A percentile compares a stretch with the other conserved stretches of the same genome.
Evolutionary conservation across 1,140 invertebrate genomes (phyloP).

Genomic region (Prorops nasuta): DNA sequence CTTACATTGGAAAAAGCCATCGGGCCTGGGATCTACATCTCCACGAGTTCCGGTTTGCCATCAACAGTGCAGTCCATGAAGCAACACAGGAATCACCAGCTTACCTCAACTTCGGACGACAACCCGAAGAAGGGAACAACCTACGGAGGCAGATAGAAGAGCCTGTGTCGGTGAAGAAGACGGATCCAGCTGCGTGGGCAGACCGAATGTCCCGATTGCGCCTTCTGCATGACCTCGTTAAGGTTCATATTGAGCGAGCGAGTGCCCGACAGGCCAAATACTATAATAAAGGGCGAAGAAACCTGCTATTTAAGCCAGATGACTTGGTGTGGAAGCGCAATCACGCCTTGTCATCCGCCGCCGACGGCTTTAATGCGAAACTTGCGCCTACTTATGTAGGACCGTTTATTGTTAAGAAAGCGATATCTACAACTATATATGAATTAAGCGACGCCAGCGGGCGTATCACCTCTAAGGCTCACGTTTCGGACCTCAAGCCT

Average conservation of each 20-base stretch:
- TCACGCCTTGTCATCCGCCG: slow-evolving; percentile 18
- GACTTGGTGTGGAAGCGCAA: slow-evolving; percentile 16
- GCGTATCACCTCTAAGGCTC: no score
- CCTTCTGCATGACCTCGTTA: not conserved
- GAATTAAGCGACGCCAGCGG: no score
- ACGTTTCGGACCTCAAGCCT: no score
- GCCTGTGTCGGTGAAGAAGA: not conserved
- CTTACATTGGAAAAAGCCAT: slow-evolving; percentile 39
- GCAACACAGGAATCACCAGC: slow-evolving; percentile 35
- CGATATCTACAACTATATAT: not conserved
- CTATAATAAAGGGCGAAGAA: slow-evolving; percentile 20
- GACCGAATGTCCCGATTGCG: not conserved
- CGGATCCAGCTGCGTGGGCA: not conserved
- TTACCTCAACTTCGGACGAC: slow-evolving; percentile 37
- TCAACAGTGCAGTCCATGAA: slow-evolving; percentile 30
- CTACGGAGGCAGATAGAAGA: not conserved
- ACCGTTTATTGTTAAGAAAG: not conserved
- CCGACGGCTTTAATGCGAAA: slow-evolving; percentile 17
- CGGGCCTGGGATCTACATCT: slow-evolving; percentile 33
- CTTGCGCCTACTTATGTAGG: slow-evolving; percentile 16
- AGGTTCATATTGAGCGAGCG: not conserved
- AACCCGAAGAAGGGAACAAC: slow-evolving; percentile 24
- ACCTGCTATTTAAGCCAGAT: slow-evolving; percentile 1
- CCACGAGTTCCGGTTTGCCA: slow-evolving; percentile 28
- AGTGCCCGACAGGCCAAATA: not conserved